Base-by-base conservation (phyloP, 2,888 invertebrate genomes). In the Drosophila demipolita region DNA sequence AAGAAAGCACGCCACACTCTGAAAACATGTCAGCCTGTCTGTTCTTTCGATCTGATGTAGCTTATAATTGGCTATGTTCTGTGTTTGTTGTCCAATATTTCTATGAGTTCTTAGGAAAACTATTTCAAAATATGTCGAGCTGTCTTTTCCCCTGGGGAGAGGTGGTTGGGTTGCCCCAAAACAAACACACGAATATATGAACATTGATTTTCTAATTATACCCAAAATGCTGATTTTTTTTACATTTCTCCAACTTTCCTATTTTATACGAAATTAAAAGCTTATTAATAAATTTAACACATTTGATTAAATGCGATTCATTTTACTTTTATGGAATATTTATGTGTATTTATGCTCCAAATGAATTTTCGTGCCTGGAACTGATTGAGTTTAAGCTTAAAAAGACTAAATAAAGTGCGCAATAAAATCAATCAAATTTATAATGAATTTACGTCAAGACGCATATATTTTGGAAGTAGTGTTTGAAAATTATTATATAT, bases 191-290 rank as follows among this genome's bases (percentile, higher is more conserved):
- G 15, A 17, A 54, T 32, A 58, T 71, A 50, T 62, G 17, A 62
- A 45, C 60, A 89, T 68, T 66, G 63, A 63, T 80, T 77, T 80
- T 76, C 68, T 83, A 73, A 89, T 89, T 87, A 86, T 83, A 76
- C 9, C 20, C 42, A 45, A 54, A 32, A 48, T 52, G n/a, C 9
- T 35, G 42, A 11, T 45, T 42, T 49, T 66, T 80, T 29, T 61
- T 23, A 69, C 32, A 32, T 60, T 67, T 26, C 59, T 58, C 57
- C 52, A 54, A 33, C 15, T 15, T 36, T 2, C 23, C 36, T 12
- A 11, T 26, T 26, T 36, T 23, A 8, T 33, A 33, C 2, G 35
- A 6, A 17, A 23, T 61, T 40, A 17, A 55, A 40, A 32, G 48
- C 26, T 15, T 29, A 29, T 38, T 55, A 55, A 26, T 36, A 36